phyloP scores from a whole-genome alignment of 2,113 vertebrate species.

The Catharus bicknelli region DNA sequence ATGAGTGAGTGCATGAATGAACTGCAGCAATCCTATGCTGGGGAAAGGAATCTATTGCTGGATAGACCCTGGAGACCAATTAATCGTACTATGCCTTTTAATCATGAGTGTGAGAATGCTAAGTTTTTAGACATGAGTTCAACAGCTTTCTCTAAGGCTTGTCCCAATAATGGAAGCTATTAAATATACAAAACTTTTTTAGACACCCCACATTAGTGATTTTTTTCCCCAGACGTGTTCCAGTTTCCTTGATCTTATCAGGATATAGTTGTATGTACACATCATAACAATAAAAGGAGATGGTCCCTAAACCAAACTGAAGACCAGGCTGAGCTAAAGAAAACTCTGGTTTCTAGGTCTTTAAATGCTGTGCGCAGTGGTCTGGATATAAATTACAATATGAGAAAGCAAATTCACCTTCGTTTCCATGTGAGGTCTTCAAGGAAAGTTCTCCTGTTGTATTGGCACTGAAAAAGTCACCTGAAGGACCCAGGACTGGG shows the following conservation, averaged over 20 bases:
- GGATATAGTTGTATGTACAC: neutral
- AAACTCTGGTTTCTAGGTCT: neutral
- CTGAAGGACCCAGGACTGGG: neutral
- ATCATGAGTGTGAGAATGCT: neutral
- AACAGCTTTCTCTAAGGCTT: neutral
- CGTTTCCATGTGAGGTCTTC: accelerated
- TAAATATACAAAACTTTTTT: neutral
- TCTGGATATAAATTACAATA: neutral
- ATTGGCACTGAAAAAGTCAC: neutral
- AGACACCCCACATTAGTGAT: neutral
- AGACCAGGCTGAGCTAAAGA: neutral
- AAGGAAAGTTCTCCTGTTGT: neutral
- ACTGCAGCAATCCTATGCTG: neutral
- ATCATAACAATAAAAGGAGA: neutral
- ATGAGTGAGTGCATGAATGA: neutral
- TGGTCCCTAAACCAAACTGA: neutral
- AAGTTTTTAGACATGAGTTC: neutral
- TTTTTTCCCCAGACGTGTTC: neutral
- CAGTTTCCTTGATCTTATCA: neutral
- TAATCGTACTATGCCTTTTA: neutral
- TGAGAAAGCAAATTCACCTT: neutral
- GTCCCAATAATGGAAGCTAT: neutral
- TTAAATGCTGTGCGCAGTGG: neutral
- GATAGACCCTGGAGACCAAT: neutral
- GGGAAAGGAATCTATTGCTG: neutral